Evolutionary conservation across 2,888 invertebrate species (phyloP).

Genomic region (Drosophila mimetica): DNA sequence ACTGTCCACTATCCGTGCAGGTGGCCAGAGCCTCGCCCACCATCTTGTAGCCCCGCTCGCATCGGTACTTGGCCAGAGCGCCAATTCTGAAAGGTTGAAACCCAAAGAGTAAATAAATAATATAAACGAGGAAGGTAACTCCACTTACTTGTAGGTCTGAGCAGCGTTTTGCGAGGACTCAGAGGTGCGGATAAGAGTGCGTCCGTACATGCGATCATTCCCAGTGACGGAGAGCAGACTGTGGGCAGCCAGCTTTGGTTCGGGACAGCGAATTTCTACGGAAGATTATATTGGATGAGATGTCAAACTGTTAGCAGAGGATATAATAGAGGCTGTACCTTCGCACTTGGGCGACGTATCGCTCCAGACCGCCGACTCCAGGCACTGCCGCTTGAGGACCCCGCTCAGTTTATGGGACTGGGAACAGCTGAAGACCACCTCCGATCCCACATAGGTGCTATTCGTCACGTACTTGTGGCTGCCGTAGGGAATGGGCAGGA

Average conservation of each 20-base stretch:
- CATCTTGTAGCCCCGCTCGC: conserved; percentile 95
- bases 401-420: conserved; percentile 92
- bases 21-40: conserved; percentile 93
- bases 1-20: conserved; percentile 93
- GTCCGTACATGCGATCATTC: conserved; percentile 94
- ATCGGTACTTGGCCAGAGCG: conserved; percentile 93
- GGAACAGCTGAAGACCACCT: conserved; percentile 91
- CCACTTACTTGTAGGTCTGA: conserved; percentile 89
- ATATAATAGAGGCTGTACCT: conserved; percentile 76
- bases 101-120: too few species aligned
- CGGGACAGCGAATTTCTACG: conserved; percentile 93
- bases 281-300: not conserved
- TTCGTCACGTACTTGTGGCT: conserved; percentile 90
- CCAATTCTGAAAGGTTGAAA: conserved; percentile 86
- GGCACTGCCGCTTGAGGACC: conserved; percentile 89
- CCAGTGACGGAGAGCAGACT: conserved; percentile 95
- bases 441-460: conserved; percentile 92
- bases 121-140: too few species aligned
- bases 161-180: conserved; percentile 88
- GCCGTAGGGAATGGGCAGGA: conserved; percentile 92
- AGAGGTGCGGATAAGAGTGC: conserved; percentile 91
- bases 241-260: conserved; percentile 92
- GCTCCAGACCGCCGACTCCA: conserved; percentile 92
- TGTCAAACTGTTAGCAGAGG: not conserved
- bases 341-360: conserved; percentile 94